phyloP scores from a whole-genome alignment of 2,113 vertebrate species.

The Caretta caretta region DNA sequence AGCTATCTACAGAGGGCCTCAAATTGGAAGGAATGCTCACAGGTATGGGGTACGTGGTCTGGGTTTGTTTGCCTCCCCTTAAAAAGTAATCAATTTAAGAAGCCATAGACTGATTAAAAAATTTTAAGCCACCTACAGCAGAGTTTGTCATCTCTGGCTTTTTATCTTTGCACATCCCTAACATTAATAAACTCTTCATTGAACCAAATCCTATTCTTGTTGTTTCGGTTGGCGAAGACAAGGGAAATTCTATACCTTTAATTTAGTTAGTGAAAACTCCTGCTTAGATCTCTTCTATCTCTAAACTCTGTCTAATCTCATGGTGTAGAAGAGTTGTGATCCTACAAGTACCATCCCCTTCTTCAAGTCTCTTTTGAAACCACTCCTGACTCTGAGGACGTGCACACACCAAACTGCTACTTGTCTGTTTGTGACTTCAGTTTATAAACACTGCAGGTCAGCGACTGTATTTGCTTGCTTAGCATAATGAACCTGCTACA shows the following conservation, averaged over 20 bases:
- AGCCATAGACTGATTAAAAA: neutral
- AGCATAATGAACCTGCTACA: accelerated
- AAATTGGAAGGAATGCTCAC: neutral
- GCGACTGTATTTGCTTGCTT: accelerated
- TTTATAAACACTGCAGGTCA: accelerated
- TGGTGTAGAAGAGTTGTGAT: too few species aligned
- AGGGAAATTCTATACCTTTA: neutral
- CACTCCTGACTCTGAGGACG: neutral
- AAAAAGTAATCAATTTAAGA: neutral
- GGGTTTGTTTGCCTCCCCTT: neutral
- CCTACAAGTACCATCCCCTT: neutral
- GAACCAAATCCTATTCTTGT: too few species aligned
- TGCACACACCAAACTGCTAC: neutral
- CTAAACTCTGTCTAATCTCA: neutral
- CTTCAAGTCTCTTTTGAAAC: neutral
- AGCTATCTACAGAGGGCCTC: neutral
- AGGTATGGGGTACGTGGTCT: neutral
- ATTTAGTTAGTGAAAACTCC: neutral
- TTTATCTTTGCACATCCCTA: neutral
- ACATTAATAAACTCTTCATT: neutral
- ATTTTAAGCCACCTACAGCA: neutral
- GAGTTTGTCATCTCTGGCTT: neutral
- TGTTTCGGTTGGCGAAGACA: too few species aligned
- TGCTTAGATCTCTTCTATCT: neutral
- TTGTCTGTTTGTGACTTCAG: accelerated